phyloP scores from a whole-genome alignment of 1,140 invertebrate species.

The Bombus polaris region DNA sequence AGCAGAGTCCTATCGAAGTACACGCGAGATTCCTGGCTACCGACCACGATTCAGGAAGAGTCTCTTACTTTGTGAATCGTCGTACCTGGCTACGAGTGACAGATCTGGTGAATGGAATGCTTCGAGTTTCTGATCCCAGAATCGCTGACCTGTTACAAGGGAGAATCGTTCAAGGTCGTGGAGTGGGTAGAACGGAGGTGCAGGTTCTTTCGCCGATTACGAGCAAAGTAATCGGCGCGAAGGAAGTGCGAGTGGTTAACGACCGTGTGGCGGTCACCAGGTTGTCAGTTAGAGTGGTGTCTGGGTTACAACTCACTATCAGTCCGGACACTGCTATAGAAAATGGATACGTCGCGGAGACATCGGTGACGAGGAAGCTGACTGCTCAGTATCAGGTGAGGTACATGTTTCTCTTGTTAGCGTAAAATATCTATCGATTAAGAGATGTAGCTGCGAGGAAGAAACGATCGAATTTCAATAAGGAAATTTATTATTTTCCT shows the following conservation, averaged over 20 bases:
- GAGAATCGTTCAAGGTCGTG: constrained; percentile 92
- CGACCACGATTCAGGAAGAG: constrained; percentile 95
- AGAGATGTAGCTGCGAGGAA: too few species aligned
- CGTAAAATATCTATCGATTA: neutral
- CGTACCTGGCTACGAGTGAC: constrained; percentile 94
- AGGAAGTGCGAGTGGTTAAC: constrained; percentile 94
- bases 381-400: constrained; percentile 96
- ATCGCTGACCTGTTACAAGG: constrained; percentile 92
- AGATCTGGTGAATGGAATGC: constrained; percentile 91
- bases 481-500: too few species aligned
- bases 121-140: constrained; percentile 93
- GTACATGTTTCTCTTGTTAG: neutral
- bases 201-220: constrained; percentile 96
- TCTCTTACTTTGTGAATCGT: constrained; percentile 94
- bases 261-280: constrained; percentile 94
- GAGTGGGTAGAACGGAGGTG: constrained; percentile 94
- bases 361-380: constrained; percentile 91
- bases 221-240: constrained; percentile 94
- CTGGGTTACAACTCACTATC: constrained; percentile 94
- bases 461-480: too few species aligned
- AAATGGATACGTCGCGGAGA: constrained; percentile 95
- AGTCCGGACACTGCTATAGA: constrained; percentile 92
- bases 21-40: constrained; percentile 95
- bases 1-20: constrained; percentile 95
- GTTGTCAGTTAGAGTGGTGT: constrained; percentile 93